Evolutionary conservation across 1,140 invertebrate species (phyloP), one percentile per base, ranked within the genome.

Genomic region (Aphaenogaster floridana): DNA sequence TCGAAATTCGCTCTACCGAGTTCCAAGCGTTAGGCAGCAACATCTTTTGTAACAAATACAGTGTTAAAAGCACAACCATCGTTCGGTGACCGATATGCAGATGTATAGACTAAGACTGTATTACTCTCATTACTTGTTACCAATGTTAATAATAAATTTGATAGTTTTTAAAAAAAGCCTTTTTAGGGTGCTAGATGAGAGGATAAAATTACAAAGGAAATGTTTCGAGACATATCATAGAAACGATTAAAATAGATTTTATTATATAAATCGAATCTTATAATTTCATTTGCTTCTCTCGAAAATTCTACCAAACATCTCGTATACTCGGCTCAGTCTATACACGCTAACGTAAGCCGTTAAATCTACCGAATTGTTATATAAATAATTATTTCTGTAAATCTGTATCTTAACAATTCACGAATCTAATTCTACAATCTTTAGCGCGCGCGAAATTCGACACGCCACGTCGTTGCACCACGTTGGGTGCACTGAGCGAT

Each of bases 301-400:
- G n/a, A 68, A 61, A 76, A 84, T 39, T 84, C 13, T 50, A 63
- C 50, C 68, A 8, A 36, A 39, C 7, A 42, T 28, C 28, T 28
- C 42, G 21, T 59, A 71, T 72, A 84, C 17, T 48, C 39, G 28
- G 59, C 52, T 66, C 50, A 28, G 48, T 69, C 72, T 85, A 90
- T 84, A 88, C 89, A 90, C 78, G 76, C 78, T 88, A 83, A 71
- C 90, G 61, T 74, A 88, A 86, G 74, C 87, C 71, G 68, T 90
- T 88, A 91, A 78, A 84, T 9, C 86, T 86, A 90, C 2, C 45
- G 39, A 11, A 77, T 83, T 74, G 79, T 83, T 89, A 91, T 92
- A 92, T 92, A 92, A 92, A 92, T 92, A 90, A 91, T 92, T 90
- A 92, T 87, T 85, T 88, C 81, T 91, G 78, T 91, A 92, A 86